Conservation (phyloP, 2,888 invertebrate species). For the Aphodius sticticus region DNA sequence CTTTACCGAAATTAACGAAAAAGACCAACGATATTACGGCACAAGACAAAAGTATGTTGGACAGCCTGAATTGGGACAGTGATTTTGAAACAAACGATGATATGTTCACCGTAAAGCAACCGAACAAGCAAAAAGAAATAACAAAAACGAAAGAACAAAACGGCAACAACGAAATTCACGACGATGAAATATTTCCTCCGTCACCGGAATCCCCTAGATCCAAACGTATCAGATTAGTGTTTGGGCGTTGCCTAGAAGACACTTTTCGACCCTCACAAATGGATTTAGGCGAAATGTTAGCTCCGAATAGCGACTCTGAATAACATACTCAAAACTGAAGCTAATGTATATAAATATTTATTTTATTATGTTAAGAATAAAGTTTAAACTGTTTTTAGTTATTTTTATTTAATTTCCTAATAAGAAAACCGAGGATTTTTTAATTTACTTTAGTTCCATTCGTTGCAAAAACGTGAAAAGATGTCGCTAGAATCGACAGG, state of each 20-base stretch:
- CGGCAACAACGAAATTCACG: neutral
- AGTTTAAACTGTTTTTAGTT: neutral
- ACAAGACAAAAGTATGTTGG: conserved; percentile 48
- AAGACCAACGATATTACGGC: conserved; percentile 45
- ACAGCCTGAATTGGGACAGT: conserved; percentile 50
- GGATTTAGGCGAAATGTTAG: conserved; percentile 68
- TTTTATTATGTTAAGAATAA: neutral
- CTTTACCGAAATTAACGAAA: neutral
- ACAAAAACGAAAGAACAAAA: neutral
- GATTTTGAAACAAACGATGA: conserved; percentile 41
- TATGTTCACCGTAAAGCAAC: conserved; percentile 33
- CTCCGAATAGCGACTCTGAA: conserved; percentile 73
- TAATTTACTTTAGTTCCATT: neutral
- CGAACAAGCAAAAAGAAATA: conserved; percentile 13
- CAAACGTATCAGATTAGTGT: conserved; percentile 69
- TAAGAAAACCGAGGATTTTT: neutral
- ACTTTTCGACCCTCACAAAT: conserved; percentile 70
- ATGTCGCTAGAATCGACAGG: neutral
- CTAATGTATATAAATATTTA: conserved; percentile 10
- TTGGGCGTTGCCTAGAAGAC: conserved; percentile 76
- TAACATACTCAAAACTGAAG: conserved; percentile 32
- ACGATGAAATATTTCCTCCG: conserved; percentile 64
- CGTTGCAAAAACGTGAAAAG: neutral
- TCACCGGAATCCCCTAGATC: conserved; percentile 69
- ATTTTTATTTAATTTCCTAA: conserved; percentile 7